phyloP scores from a whole-genome alignment of 2,888 invertebrate species.

The Idaea dimidiata region DNA sequence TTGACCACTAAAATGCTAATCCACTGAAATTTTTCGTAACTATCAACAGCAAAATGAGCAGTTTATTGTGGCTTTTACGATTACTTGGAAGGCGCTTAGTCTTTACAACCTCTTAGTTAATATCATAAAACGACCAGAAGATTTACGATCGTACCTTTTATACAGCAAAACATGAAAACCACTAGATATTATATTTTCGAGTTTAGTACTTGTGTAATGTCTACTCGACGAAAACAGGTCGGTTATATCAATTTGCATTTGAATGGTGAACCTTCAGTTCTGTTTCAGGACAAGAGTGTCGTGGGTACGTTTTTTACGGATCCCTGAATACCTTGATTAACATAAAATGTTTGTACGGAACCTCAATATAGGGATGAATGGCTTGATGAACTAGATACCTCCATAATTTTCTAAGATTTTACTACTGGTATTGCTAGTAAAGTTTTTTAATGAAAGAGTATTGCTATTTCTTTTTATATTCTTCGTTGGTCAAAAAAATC shows the following conservation, averaged over 20 bases:
- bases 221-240: conserved; percentile 58
- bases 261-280: conserved; percentile 52
- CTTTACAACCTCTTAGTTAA: conserved; percentile 45
- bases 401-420: conserved; percentile 33
- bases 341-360: conserved; percentile 60
- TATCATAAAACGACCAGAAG: conserved; percentile 42
- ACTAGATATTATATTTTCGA: conserved; percentile 38
- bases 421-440: conserved; percentile 22
- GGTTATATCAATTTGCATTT: conserved; percentile 59
- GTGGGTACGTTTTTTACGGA: conserved; percentile 52
- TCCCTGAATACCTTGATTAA: conserved; percentile 51
- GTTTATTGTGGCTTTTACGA: conserved; percentile 46
- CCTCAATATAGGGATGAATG: conserved; percentile 45
- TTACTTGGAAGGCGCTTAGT: conserved; percentile 46
- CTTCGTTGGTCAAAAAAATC: neutral
- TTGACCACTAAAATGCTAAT: conserved; percentile 17
- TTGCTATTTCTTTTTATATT: neutral
- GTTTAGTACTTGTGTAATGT: conserved; percentile 36
- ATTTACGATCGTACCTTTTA: conserved; percentile 50
- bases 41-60: conserved; percentile 32
- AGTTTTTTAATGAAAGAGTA: conserved; percentile 21
- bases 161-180: conserved; percentile 31
- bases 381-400: conserved; percentile 43
- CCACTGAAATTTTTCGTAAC: conserved; percentile 25
- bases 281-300: conserved; percentile 42